phyloP scores from a whole-genome alignment of 2,797 vertebrate genomes.

The Morelia viridis region DNA sequence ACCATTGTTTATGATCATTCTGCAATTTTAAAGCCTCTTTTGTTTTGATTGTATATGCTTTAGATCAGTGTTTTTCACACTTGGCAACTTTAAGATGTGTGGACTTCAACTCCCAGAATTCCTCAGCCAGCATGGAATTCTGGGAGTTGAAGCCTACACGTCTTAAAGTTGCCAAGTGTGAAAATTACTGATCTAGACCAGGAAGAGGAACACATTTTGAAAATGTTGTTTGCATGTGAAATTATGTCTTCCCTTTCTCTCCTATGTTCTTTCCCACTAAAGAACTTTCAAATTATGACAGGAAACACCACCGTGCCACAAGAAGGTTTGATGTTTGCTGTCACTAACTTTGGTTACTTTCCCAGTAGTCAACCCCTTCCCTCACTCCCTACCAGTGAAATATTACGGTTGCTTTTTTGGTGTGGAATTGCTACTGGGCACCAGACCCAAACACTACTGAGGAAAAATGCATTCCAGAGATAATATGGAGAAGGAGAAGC shows the following conservation, averaged over 20 bases:
- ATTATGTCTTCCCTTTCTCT: neutral
- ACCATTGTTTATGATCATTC: neutral
- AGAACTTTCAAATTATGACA: neutral
- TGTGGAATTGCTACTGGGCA: slow-evolving; percentile 59
- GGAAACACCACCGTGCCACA: neutral
- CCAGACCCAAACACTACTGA: slow-evolving; percentile 43
- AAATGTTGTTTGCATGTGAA: neutral
- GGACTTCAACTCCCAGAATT: neutral
- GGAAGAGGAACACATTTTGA: slow-evolving; percentile 14
- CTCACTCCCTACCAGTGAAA: slow-evolving; percentile 52
- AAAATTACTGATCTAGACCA: neutral
- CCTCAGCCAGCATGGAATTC: neutral
- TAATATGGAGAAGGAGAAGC: slow-evolving; percentile 71
- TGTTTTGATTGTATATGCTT: neutral
- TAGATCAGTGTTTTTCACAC: neutral
- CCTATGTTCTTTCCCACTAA: neutral
- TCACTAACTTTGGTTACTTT: neutral
- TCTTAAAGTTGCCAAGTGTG: neutral
- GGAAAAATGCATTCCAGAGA: slow-evolving; percentile 70
- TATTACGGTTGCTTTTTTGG: slow-evolving; percentile 58
- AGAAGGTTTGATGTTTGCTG: slow-evolving; percentile 37
- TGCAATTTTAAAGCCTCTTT: neutral
- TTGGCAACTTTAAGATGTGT: neutral
- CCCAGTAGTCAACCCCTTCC: slow-evolving; percentile 26
- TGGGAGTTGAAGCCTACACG: neutral